These are phyloP conservation scores for Gorilla gorilla DNA, from an alignment of 2,113 vertebrate species.

Conservation along the genomic window DNA sequence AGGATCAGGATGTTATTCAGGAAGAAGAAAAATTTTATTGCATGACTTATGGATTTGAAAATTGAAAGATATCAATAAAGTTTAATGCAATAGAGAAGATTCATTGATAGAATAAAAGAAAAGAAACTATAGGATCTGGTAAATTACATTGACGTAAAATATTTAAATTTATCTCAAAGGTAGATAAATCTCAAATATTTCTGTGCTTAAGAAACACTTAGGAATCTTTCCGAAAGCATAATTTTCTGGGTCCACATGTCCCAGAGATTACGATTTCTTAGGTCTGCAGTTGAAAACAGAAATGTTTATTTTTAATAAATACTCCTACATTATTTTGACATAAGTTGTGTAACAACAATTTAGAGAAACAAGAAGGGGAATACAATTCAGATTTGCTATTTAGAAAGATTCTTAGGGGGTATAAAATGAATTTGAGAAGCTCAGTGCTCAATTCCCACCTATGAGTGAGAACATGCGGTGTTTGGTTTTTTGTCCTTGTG, in stretches of 20 bases:
- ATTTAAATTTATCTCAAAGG: background rate
- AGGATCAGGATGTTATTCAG: background rate
- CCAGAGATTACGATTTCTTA: background rate
- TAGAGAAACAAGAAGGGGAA: background rate
- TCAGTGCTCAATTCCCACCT: background rate
- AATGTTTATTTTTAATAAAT: background rate
- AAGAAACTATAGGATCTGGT: background rate
- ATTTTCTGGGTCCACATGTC: background rate
- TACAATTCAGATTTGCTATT: background rate
- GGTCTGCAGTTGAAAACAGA: background rate
- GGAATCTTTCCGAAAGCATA: background rate
- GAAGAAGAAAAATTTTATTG: background rate
- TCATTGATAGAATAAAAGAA: background rate
- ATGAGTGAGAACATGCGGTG: no score
- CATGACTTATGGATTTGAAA: background rate
- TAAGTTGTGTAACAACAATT: background rate
- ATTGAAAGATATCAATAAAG: background rate
- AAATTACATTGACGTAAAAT: background rate
- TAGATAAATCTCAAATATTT: background rate
- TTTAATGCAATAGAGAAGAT: background rate
- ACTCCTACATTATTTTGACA: background rate
- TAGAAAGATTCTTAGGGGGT: background rate
- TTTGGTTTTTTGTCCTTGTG: no score
- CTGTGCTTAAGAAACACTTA: background rate
- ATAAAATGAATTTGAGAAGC: background rate